A percentile compares a stretch with the other conserved stretches of the same genome.
Evolutionary conservation across 2,888 invertebrate genomes (phyloP).

Genomic region (Acheta domesticus): DNA sequence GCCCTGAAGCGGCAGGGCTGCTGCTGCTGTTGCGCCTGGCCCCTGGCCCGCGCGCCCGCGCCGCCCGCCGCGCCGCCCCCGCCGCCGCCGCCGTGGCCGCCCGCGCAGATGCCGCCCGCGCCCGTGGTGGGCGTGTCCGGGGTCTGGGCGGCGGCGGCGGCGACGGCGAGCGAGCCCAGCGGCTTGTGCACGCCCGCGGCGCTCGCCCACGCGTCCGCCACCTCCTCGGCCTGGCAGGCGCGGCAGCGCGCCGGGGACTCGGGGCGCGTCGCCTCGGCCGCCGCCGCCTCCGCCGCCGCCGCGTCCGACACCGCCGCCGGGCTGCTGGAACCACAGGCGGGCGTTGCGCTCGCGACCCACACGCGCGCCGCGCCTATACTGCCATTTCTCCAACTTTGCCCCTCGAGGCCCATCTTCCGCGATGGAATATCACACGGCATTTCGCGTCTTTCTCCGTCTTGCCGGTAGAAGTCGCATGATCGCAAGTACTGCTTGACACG

Average conservation of each 20-base stretch:
- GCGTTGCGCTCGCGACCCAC: neutral
- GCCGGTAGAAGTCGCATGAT: too few relatives aligned
- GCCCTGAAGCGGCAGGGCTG: constrained; percentile 37
- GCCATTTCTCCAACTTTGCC: too few relatives aligned
- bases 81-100: constrained; percentile 27
- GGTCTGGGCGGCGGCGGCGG: constrained; percentile 21
- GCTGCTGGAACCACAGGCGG: neutral
- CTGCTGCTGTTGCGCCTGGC: neutral
- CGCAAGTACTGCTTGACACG: too few relatives aligned
- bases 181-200: constrained; percentile 19
- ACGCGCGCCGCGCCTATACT: too few relatives aligned
- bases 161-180: neutral
- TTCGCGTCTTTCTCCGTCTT: too few relatives aligned
- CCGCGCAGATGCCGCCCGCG: neutral
- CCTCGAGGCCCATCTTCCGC: too few relatives aligned
- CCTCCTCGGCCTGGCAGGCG: neutral
- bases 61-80: constrained; percentile 26
- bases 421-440: too few relatives aligned
- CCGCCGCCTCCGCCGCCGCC: neutral
- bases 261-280: neutral
- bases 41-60: constrained; percentile 22
- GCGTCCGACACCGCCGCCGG: constrained; percentile 21
- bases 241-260: constrained; percentile 1
- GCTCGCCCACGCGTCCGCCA: neutral
- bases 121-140: neutral